Conservation (phyloP, 2,888 invertebrate species). For the Dasysyrphus albostriatus region DNA sequence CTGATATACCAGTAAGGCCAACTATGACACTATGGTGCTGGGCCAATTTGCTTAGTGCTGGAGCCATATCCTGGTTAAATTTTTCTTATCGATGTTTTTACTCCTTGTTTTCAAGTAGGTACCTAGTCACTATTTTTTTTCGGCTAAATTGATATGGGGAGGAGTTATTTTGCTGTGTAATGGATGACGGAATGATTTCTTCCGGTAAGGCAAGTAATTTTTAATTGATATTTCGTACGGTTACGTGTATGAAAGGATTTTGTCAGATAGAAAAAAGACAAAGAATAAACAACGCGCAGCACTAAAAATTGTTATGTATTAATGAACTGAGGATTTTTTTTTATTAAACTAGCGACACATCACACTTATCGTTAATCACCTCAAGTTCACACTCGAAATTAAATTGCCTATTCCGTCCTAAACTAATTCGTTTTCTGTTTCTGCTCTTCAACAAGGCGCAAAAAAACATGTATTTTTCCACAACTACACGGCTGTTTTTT, state of each 20-base stretch:
- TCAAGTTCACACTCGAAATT: conserved; percentile 32
- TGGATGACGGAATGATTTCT: background rate
- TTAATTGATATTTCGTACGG: conserved; percentile 1
- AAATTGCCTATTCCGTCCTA: conserved; percentile 23
- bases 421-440: conserved; percentile 29
- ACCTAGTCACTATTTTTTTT: conserved; percentile 4
- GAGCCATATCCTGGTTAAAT: conserved; percentile 86
- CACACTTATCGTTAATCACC: conserved; percentile 16
- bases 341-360: conserved; percentile 19
- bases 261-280: background rate
- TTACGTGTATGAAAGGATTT: background rate
- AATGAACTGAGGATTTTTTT: conserved; percentile 1
- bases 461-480: conserved; percentile 33
- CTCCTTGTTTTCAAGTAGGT: conserved; percentile 4
- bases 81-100: conserved; percentile 37
- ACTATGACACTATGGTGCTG: conserved; percentile 86
- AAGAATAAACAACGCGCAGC: conserved; percentile 10
- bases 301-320: conserved; percentile 22
- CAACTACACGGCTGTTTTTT: background rate
- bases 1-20: conserved; percentile 87
- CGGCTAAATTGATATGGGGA: background rate
- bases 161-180: background rate
- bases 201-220: conserved; percentile 2
- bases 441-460: conserved; percentile 40
- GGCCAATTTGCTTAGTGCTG: conserved; percentile 90